Evolutionary conservation across 35 echinoderm and acorn worm species (phyloP).

Genomic region (Anneissia japonica): DNA sequence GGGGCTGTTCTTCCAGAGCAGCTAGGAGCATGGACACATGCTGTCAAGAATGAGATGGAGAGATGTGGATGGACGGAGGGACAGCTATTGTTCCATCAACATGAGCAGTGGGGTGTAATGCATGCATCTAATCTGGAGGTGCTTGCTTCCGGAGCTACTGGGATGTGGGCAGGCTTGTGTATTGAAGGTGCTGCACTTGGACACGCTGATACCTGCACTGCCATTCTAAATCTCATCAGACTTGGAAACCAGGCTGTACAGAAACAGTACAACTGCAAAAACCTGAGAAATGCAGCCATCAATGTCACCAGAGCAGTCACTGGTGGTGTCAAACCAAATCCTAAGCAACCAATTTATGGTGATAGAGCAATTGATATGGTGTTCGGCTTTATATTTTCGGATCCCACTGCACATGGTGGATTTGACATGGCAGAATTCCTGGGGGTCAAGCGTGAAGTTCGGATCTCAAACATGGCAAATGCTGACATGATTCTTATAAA

Average conservation of each 20-base stretch:
- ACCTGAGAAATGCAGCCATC: constrained; percentile 33
- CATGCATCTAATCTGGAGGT: constrained; percentile 3
- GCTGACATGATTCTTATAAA: too few relatives aligned
- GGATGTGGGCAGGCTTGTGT: too few relatives aligned
- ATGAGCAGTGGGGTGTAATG: background rate
- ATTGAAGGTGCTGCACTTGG: too few relatives aligned
- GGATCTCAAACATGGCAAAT: too few relatives aligned
- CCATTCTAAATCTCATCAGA: background rate
- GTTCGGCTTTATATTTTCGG: constrained; percentile 1
- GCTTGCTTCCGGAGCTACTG: too few relatives aligned
- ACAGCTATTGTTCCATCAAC: constrained; percentile 22
- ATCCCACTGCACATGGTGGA: background rate
- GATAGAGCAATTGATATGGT: constrained; percentile 18
- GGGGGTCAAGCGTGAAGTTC: too few relatives aligned
- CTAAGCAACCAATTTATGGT: background rate
- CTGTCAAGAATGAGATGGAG: background rate
- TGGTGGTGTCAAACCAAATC: background rate
- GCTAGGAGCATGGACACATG: background rate
- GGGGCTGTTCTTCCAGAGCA: background rate
- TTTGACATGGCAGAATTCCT: constrained; percentile 26
- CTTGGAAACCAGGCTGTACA: too few relatives aligned
- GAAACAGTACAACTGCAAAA: constrained; percentile 24
- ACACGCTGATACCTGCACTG: background rate
- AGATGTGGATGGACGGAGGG: constrained; percentile 1
- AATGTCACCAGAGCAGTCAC: constrained; percentile 34